Conservation (phyloP, 1,140 invertebrate species). For the Ectropis grisescens region DNA sequence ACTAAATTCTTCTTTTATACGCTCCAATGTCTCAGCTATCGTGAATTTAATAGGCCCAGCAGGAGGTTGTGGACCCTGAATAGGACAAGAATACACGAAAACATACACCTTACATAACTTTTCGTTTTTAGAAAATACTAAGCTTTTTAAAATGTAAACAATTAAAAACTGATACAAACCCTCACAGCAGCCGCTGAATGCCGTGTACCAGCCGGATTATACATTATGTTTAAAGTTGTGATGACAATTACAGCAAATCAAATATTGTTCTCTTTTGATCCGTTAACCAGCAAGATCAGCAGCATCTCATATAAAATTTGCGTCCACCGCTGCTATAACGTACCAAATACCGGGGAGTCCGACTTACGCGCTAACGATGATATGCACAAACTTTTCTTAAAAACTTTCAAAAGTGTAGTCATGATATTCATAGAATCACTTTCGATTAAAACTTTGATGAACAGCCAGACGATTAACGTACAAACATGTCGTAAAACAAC, state of each 20-base stretch:
- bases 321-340: slow-evolving; percentile 47
- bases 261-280: slow-evolving; percentile 46
- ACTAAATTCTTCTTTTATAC: slow-evolving; percentile 99
- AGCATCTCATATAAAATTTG: slow-evolving; percentile 45
- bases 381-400: slow-evolving; percentile 61
- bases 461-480: no score
- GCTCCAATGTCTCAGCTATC: slow-evolving; percentile 94
- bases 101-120: no score
- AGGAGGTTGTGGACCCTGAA: slow-evolving; percentile 89
- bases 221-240: no score
- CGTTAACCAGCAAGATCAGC: slow-evolving; percentile 29
- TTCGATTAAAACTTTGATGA: slow-evolving; percentile 22
- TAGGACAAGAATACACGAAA: slow-evolving; percentile 41
- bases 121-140: no score
- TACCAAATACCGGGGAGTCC: slow-evolving; percentile 36
- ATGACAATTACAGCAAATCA: no score
- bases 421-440: slow-evolving; percentile 48
- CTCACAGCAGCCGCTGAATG: slow-evolving; percentile 55
- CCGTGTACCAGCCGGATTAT: slow-evolving; percentile 58
- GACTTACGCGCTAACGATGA: slow-evolving; percentile 47
- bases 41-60: slow-evolving; percentile 95
- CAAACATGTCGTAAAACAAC: slow-evolving; percentile 15
- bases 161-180: slow-evolving; percentile 30
- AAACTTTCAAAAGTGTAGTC: slow-evolving; percentile 59
- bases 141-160: no score